Conservation (phyloP, 2,113 vertebrate genomes). For the Hypocryptadius cinnamomeus region DNA sequence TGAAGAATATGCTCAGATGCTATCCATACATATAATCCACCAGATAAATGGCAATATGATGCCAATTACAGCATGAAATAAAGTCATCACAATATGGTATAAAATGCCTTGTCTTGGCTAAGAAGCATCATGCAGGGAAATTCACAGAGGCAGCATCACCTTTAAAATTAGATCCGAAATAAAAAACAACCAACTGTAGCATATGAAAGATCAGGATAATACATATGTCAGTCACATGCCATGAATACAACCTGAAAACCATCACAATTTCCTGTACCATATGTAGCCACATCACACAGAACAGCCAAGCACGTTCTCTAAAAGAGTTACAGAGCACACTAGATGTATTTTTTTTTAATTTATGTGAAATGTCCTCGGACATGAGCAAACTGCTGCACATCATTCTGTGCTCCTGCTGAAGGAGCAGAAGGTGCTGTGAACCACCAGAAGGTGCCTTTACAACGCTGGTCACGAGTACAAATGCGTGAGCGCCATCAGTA, state of each 20-base stretch:
- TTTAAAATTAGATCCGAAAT: neutral
- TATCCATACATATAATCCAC: neutral
- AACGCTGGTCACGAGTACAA: neutral
- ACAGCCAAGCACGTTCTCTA: neutral
- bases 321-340: neutral
- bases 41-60: neutral
- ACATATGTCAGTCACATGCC: neutral
- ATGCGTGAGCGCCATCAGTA: neutral
- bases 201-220: neutral
- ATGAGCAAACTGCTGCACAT: neutral
- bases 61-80: neutral
- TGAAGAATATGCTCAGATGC: neutral
- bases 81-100: neutral
- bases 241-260: neutral
- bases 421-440: neutral
- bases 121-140: neutral
- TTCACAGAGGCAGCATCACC: neutral
- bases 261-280: neutral
- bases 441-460: neutral
- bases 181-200: neutral
- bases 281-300: neutral
- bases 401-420: neutral
- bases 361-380: neutral
- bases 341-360: neutral
- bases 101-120: neutral